A percentile compares a stretch with the other conserved stretches of the same genome.
These are phyloP conservation scores for Mellilla xanthometata DNA, from an alignment of 2,888 invertebrate species.

Conservation along the genomic window DNA sequence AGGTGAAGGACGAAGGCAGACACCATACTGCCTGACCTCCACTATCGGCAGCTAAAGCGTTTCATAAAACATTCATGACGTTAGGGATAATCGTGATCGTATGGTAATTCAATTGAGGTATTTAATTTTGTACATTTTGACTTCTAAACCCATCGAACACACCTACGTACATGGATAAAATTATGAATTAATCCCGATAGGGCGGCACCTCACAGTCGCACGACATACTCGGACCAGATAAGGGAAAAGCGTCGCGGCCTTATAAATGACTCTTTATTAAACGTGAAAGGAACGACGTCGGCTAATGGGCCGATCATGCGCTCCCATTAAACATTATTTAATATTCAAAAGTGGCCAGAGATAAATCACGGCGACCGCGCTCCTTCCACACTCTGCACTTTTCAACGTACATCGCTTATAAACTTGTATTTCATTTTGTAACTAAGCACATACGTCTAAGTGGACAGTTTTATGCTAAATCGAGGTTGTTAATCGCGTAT, in stretches of 20 bases:
- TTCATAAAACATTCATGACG: slow-evolving; percentile 17
- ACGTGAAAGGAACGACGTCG: slow-evolving; percentile 80
- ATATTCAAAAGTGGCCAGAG: slow-evolving; percentile 80
- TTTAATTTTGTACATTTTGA: slow-evolving; percentile 47
- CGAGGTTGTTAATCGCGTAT: slow-evolving; percentile 16
- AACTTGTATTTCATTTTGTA: slow-evolving; percentile 48
- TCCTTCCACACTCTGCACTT: slow-evolving; percentile 76
- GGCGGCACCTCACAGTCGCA: slow-evolving; percentile 79
- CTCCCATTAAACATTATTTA: slow-evolving; percentile 83
- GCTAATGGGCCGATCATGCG: slow-evolving; percentile 83
- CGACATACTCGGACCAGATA: slow-evolving; percentile 78
- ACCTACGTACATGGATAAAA: slow-evolving; percentile 67
- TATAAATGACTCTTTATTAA: slow-evolving; percentile 83
- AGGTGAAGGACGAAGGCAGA: no score
- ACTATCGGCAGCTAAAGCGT: slow-evolving; percentile 18
- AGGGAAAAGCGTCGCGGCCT: slow-evolving; percentile 79
- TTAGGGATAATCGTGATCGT: slow-evolving; percentile 37
- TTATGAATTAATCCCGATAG: slow-evolving; percentile 80
- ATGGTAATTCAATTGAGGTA: slow-evolving; percentile 45
- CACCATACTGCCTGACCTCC: not conserved
- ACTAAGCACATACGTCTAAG: slow-evolving; percentile 13
- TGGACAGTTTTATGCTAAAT: slow-evolving; percentile 19
- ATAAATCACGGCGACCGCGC: slow-evolving; percentile 81
- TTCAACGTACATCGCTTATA: slow-evolving; percentile 59
- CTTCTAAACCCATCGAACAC: slow-evolving; percentile 46